phyloP scores from a whole-genome alignment of 1,140 invertebrate genomes.

The Chionoecetes opilio region DNA sequence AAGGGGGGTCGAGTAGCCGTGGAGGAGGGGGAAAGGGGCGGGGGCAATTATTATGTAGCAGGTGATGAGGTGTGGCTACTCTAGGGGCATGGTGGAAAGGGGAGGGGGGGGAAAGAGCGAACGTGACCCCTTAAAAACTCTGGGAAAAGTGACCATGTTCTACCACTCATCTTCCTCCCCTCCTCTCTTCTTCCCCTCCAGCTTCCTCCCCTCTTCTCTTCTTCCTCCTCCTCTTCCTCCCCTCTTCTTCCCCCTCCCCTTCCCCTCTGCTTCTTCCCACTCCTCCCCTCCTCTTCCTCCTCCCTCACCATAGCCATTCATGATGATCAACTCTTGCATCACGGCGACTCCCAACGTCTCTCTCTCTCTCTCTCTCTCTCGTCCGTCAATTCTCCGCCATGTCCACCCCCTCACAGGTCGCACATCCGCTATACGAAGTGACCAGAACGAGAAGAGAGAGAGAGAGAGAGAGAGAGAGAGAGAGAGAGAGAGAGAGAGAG shows the following conservation, averaged over 20 bases:
- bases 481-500: too few species aligned
- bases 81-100: too few species aligned
- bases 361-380: not conserved
- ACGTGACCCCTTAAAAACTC: not conserved
- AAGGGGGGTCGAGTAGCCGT: not conserved
- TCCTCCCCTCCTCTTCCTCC: not conserved
- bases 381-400: slow-evolving; percentile 25
- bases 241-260: not conserved
- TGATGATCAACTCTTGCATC: not conserved
- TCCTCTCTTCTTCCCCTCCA: not conserved
- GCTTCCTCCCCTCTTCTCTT: not conserved
- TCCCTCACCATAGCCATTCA: not conserved
- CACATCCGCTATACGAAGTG: not conserved
- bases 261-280: not conserved
- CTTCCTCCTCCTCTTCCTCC: not conserved
- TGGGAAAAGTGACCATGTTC: not conserved
- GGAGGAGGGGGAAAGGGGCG: not conserved
- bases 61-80: slow-evolving; percentile 52
- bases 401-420: not conserved
- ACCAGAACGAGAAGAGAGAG: too few species aligned
- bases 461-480: slow-evolving; percentile 4
- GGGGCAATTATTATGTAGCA: slow-evolving; percentile 42
- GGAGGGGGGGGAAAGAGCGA: not conserved
- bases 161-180: not conserved
- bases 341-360: not conserved